phyloP scores from a whole-genome alignment of 2,888 invertebrate species.

The Temnothorax ravouxi region DNA sequence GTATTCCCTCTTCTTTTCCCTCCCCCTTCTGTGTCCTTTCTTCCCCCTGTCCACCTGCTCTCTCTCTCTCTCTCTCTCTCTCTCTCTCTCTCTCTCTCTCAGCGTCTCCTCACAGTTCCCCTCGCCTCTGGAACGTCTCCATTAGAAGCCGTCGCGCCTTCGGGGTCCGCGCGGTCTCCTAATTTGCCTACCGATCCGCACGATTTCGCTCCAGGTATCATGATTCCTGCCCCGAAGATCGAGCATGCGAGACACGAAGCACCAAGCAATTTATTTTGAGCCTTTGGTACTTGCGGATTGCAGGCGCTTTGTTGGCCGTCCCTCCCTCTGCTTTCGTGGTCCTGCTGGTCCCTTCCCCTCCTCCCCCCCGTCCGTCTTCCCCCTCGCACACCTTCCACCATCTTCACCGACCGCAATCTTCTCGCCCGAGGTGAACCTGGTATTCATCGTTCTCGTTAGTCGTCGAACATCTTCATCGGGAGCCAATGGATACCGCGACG shows the following conservation, averaged over 20 bases:
- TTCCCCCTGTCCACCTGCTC: constrained; percentile 37
- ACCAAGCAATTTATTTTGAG: constrained; percentile 71
- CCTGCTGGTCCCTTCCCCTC: constrained; percentile 30
- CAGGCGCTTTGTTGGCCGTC: constrained; percentile 62
- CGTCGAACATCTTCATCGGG: constrained; percentile 71
- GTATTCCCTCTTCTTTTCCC: constrained; percentile 33
- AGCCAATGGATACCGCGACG: constrained; percentile 68
- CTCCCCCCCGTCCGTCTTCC: neutral
- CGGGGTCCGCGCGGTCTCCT: constrained; percentile 69
- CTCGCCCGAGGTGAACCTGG: constrained; percentile 60
- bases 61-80: constrained; percentile 22
- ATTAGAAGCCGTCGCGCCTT: constrained; percentile 73
- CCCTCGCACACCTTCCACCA: constrained; percentile 12
- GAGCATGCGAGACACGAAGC: constrained; percentile 57
- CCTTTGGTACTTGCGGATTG: constrained; percentile 56
- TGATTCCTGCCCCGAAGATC: constrained; percentile 50
- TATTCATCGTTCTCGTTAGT: constrained; percentile 73
- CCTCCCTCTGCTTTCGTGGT: constrained; percentile 56
- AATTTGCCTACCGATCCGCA: constrained; percentile 77
- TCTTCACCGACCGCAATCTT: constrained; percentile 55
- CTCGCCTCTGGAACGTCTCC: constrained; percentile 69
- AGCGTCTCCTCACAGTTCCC: constrained; percentile 20
- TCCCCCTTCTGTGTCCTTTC: neutral
- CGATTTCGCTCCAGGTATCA: constrained; percentile 71
- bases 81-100: neutral